phyloP scores from a whole-genome alignment of 2,113 vertebrate species.

The Agapornis roseicollis region DNA sequence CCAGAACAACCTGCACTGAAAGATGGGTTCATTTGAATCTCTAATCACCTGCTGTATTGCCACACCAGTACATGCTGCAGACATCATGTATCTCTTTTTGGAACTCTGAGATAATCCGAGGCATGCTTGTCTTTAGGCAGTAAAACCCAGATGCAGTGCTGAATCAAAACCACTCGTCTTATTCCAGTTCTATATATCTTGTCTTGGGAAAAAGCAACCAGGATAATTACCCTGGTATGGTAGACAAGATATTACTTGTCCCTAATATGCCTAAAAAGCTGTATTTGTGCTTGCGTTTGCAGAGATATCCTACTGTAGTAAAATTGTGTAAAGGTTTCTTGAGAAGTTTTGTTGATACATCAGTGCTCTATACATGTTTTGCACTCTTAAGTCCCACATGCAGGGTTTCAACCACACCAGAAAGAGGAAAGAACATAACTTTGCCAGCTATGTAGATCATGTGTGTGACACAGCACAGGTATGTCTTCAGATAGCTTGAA shows the following conservation, averaged over 20 bases:
- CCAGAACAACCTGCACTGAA: accelerated
- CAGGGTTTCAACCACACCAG: neutral
- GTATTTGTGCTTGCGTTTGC: neutral
- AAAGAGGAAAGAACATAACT: neutral
- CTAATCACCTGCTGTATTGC: neutral
- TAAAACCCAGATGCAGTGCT: neutral
- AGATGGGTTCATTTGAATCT: neutral
- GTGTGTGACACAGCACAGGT: accelerated
- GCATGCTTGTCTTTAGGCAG: neutral
- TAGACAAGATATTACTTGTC: neutral
- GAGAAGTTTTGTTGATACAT: neutral
- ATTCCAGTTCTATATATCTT: neutral
- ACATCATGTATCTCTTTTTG: neutral
- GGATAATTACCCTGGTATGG: neutral
- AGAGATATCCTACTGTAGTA: neutral
- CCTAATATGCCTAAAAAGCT: neutral
- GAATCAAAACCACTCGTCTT: neutral
- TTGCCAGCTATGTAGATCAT: neutral
- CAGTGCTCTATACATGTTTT: neutral
- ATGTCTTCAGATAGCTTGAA: neutral
- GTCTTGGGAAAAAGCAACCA: neutral
- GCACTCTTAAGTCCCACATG: neutral
- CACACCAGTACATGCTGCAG: neutral
- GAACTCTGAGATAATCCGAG: neutral
- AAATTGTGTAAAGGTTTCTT: neutral